These are phyloP conservation scores for Hyalella azteca DNA, from an alignment of 2,888 invertebrate genomes.

Conservation along the genomic window DNA sequence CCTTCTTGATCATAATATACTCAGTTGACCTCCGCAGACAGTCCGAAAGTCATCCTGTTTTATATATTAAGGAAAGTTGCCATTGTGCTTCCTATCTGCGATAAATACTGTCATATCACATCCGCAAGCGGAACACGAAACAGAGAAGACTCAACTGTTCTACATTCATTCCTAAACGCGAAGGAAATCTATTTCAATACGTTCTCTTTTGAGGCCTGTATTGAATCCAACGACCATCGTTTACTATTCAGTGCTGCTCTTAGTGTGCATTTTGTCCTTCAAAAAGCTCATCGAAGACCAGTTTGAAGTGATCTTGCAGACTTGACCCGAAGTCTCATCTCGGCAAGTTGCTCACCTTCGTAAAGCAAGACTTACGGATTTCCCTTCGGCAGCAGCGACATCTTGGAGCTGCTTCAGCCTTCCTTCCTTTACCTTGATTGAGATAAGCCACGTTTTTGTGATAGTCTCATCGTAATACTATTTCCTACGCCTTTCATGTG, in stretches of 20 bases:
- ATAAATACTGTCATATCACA: too few relatives aligned
- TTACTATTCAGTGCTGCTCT: neutral
- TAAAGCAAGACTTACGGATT: neutral
- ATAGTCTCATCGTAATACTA: neutral
- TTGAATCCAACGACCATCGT: neutral
- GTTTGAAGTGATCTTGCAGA: neutral
- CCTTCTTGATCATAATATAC: too few relatives aligned
- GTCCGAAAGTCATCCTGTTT: too few relatives aligned
- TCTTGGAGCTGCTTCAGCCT: neutral
- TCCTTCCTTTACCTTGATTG: neutral
- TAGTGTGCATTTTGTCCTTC: neutral
- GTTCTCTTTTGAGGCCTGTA: too few relatives aligned
- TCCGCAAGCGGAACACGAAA: too few relatives aligned
- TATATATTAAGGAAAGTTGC: too few relatives aligned
- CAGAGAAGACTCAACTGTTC: too few relatives aligned
- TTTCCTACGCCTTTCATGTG: slow-evolving; percentile 16
- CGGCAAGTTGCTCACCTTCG: slow-evolving; percentile 12
- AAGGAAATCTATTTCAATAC: too few relatives aligned
- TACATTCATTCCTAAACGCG: neutral
- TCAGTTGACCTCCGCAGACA: too few relatives aligned
- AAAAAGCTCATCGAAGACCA: neutral
- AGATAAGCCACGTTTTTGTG: neutral
- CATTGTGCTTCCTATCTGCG: too few relatives aligned
- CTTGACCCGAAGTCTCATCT: neutral
- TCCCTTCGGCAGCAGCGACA: slow-evolving; percentile 12